Evolutionary conservation across 2,888 invertebrate genomes (phyloP), one percentile per base, ranked within the genome.

Genomic region (Heliconius erato): DNA sequence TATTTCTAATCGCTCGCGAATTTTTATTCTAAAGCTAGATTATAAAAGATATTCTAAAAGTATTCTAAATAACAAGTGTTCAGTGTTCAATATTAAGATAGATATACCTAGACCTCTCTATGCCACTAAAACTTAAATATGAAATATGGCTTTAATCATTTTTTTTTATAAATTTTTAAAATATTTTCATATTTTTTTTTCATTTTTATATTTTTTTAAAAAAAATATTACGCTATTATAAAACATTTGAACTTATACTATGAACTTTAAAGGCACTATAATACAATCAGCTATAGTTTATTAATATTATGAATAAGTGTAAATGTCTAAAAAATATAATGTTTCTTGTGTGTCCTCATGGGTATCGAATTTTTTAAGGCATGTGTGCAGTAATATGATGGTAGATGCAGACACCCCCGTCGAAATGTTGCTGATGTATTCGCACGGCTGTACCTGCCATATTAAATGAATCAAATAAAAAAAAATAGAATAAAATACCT

Each of bases 301-400:
- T 63, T 40, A 76, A 40, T n/a, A 32, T n/a, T 76, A 19, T 7
- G 2, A 49, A 23, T 54, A 40, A 76, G n/a, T 76, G 35, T 63
- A 76, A 63, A 76, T 76, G n/a, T 26, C 35, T 76, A 76, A 12
- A 76, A 76, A 76, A 76, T 76, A 76, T 76, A 76, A 63, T 63
- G 35, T 63, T 63, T 63, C 59, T 63, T 35, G 59, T 35, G 7
- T 63, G 3, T 63, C 35, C 35, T 12, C 54, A n/a, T 54, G 23
- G 40, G 11, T 59, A 63, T 76, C 35, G 35, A 40, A 63, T 26
- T 63, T 16, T 35, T 16, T 76, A 63, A 76, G 76, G 76, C 63
- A 74, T 23, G 59, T 35, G 26, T 63, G n/a, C 12, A 26, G 76
- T 35, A 63, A 35, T 35, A n/a, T 59, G 11, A 14, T 54, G 26